phyloP scores from a whole-genome alignment of 2,888 invertebrate species.

The Cenopis cana region DNA sequence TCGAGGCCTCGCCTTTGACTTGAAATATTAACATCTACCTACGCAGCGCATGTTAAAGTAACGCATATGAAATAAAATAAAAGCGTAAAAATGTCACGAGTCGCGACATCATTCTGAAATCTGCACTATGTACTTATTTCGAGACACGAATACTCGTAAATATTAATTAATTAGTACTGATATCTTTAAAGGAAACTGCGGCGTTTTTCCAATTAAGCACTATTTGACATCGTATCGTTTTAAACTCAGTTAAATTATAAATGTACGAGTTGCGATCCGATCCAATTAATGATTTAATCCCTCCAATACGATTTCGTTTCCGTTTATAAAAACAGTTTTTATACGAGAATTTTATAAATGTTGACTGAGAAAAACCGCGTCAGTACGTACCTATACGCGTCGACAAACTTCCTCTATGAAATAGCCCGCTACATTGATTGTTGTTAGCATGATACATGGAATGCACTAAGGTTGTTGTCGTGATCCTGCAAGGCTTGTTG shows the following conservation, averaged over 20 bases:
- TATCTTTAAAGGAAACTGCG: conserved; percentile 54
- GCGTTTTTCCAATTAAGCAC: conserved; percentile 60
- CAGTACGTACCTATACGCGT: too few relatives aligned
- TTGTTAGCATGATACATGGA: conserved; percentile 1
- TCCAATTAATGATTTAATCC: conserved; percentile 76
- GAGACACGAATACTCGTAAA: conserved; percentile 31
- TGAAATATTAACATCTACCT: conserved; percentile 43
- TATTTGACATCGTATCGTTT: conserved; percentile 60
- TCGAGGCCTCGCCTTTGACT: conserved; percentile 44
- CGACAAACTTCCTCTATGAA: neutral
- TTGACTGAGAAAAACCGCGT: too few relatives aligned
- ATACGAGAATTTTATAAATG: conserved; percentile 54
- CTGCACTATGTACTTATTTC: conserved; percentile 13
- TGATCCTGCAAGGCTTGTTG: conserved; percentile 9
- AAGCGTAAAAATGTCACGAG: conserved; percentile 26
- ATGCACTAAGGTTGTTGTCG: neutral
- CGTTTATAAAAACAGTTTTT: conserved; percentile 68
- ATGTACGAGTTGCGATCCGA: conserved; percentile 70
- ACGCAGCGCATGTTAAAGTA: conserved; percentile 35
- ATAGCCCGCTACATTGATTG: neutral
- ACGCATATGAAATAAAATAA: conserved; percentile 24
- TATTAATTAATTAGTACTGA: conserved; percentile 41
- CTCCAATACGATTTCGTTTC: conserved; percentile 62
- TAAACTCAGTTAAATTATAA: conserved; percentile 69
- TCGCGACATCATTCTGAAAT: conserved; percentile 25